These are phyloP conservation scores for Drosophila kuntzei DNA, from an alignment of 2,888 invertebrate species.

Conservation along the genomic window DNA sequence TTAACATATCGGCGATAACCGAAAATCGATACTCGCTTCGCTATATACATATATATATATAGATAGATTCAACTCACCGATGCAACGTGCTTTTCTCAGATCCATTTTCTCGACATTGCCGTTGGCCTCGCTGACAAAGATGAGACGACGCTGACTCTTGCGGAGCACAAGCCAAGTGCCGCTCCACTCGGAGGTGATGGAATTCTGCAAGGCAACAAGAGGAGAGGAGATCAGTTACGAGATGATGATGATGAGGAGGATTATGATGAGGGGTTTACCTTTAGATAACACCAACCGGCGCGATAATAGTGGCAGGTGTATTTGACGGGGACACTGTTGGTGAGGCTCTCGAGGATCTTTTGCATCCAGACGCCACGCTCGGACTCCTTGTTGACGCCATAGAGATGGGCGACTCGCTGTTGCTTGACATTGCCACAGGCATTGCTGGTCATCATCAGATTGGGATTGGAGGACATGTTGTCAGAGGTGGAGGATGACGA, in stretches of 20 bases:
- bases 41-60: too few relatives aligned
- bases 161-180: slow-evolving; percentile 93
- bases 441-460: slow-evolving; percentile 82
- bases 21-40: too few relatives aligned
- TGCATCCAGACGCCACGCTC: slow-evolving; percentile 90
- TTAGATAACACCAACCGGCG: slow-evolving; percentile 93
- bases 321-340: slow-evolving; percentile 89
- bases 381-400: slow-evolving; percentile 85
- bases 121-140: slow-evolving; percentile 83
- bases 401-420: slow-evolving; percentile 83
- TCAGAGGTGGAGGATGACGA: slow-evolving; percentile 55
- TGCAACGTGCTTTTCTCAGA: slow-evolving; percentile 92
- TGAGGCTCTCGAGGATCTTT: slow-evolving; percentile 91
- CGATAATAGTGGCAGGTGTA: slow-evolving; percentile 90
- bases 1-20: too few relatives aligned
- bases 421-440: slow-evolving; percentile 84
- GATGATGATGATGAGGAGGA: neutral
- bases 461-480: slow-evolving; percentile 82
- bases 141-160: slow-evolving; percentile 87
- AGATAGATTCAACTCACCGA: slow-evolving; percentile 88
- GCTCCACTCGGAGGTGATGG: slow-evolving; percentile 87
- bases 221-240: too few relatives aligned
- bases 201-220: slow-evolving; percentile 64
- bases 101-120: slow-evolving; percentile 89
- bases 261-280: slow-evolving; percentile 85